These are phyloP conservation scores for Monopterus albus DNA, from an alignment of 2,113 vertebrate genomes.

Conservation along the genomic window DNA sequence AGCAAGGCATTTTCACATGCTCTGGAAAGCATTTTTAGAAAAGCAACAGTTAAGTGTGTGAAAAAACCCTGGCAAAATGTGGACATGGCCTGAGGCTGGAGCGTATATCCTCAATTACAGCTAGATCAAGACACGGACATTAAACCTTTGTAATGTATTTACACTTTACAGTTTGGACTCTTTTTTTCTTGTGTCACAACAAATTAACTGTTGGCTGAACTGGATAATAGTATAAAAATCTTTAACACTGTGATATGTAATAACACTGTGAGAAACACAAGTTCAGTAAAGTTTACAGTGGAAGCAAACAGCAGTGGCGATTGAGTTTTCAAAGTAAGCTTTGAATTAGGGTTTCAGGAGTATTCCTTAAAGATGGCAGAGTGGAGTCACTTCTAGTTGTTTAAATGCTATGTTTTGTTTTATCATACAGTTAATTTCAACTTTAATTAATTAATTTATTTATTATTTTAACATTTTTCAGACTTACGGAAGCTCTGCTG, in stretches of 20 bases:
- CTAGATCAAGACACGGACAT: conserved; percentile 28
- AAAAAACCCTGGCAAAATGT: conserved; percentile 17
- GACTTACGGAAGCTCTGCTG: no score
- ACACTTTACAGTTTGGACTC: not conserved
- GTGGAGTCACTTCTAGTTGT: no score
- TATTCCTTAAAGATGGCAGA: not conserved
- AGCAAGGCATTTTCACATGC: conserved; percentile 37
- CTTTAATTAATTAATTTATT: no score
- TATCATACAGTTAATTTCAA: no score
- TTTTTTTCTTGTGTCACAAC: not conserved
- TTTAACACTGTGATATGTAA: not conserved
- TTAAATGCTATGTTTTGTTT: not conserved
- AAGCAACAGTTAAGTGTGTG: conserved; percentile 27
- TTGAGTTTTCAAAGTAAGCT: not conserved
- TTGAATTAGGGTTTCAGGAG: not conserved
- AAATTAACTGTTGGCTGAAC: conserved; percentile 3
- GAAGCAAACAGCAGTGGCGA: not conserved
- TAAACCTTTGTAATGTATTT: not conserved
- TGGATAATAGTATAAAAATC: not conserved
- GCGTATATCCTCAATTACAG: conserved; percentile 41
- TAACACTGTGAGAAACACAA: conserved; percentile 1
- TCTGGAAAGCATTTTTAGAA: conserved; percentile 50
- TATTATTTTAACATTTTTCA: no score
- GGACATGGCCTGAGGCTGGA: conserved; percentile 37
- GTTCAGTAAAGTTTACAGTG: not conserved